A percentile compares a stretch with the other conserved stretches of the same genome.
Conservation (phyloP, 2,113 vertebrate genomes). For the Elachura formosa region DNA sequence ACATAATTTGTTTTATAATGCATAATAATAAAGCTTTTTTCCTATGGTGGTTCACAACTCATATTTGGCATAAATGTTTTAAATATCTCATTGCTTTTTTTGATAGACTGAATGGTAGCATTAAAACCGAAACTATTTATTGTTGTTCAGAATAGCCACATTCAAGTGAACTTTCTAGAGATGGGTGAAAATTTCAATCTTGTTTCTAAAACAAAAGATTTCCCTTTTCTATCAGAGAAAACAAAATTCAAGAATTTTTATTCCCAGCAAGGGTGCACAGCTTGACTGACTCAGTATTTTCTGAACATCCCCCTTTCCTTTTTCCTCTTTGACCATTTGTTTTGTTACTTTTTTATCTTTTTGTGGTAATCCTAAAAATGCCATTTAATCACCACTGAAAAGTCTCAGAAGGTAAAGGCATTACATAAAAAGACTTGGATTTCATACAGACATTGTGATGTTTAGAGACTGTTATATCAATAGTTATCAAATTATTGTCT, state of each 20-base stretch:
- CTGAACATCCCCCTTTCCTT: neutral
- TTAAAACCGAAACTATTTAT: neutral
- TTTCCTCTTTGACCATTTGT: neutral
- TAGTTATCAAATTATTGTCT: constrained; percentile 36
- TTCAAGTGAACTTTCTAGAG: neutral
- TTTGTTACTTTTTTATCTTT: neutral
- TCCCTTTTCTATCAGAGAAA: neutral
- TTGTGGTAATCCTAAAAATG: neutral
- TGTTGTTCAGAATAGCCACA: neutral
- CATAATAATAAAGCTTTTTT: neutral
- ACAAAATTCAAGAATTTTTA: neutral
- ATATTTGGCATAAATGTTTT: neutral
- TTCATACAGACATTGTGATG: neutral
- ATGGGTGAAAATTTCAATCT: neutral
- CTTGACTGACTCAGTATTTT: neutral
- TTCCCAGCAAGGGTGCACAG: neutral
- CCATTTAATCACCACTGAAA: neutral
- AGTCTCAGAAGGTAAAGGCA: neutral
- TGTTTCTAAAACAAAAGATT: neutral
- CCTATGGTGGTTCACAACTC: neutral
- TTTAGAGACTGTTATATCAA: constrained; percentile 6
- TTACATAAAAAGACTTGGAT: neutral
- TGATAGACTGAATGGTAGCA: neutral
- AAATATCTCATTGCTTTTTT: neutral
- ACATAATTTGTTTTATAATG: neutral